Base-by-base conservation (phyloP, 2,113 vertebrate species). In the Callocephalon fimbriatum region DNA sequence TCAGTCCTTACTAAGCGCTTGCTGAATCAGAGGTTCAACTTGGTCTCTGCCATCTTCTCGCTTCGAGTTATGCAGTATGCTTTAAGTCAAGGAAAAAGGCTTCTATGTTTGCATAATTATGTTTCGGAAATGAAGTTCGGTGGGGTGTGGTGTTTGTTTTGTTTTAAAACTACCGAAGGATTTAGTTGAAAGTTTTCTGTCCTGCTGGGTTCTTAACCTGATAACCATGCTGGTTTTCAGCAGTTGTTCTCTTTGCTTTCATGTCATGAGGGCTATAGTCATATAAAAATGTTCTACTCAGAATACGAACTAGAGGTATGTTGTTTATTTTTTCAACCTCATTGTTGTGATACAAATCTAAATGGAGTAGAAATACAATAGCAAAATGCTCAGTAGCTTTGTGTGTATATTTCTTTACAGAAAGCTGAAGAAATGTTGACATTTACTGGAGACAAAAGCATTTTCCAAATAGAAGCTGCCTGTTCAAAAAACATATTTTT, bases 251-350 rank as follows among this genome's bases (percentile, higher is more conserved):
- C 59, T 40, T 47, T 56, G 23, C 63, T 74, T 63, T 83, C 7
- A 2, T n/a, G 7, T 61, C 22, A 2, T 20, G 42, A 73, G 35
- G 29, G 12, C 42, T 53, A 0, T 40, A 70, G 61, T 59, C 38
- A 3, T 6, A 37, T 68, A 17, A 38, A 11, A 67, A n/a, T 10
- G 15, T 54, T 15, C 59, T 47, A 2, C 12, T 80, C 0, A 1
- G 27, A 68, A 31, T 16, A 25, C 37, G 26, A 91, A 20, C 38
- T 47, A 27, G 20, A 59, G 23, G 1, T 68, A 27, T 71, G 22
- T 61, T 63, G 45, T 44, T 59, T 26, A 48, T 23, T 81, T 80
- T 85, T 47, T 75, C 53, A 81, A 9, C 16, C 29, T 77, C 4
- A 2, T 35, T 58, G 9, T 56, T 29, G 5, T 48, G 40, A 40